Conservation (phyloP, 2,113 vertebrate species). For the Lepisosteus oculatus region DNA sequence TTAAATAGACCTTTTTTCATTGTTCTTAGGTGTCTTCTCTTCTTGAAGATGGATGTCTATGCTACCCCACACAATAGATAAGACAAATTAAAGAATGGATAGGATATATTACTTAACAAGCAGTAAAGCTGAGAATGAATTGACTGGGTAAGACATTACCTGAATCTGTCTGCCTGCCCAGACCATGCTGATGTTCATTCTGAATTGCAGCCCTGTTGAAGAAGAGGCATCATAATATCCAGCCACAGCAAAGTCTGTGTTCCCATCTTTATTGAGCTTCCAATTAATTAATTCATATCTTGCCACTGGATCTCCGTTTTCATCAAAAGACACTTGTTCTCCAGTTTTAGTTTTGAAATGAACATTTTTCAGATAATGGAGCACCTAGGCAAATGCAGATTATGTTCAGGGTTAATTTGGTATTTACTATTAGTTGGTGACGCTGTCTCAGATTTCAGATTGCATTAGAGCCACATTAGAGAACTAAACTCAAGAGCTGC, state of each 20-base stretch:
- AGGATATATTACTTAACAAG: no score
- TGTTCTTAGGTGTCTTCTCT: no score
- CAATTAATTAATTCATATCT: constrained; percentile 17
- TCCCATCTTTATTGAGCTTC: not conserved
- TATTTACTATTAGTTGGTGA: no score
- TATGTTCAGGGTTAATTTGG: not conserved
- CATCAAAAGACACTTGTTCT: constrained; percentile 11
- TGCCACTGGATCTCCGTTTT: constrained; percentile 3
- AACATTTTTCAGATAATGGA: constrained; percentile 15
- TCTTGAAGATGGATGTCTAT: no score
- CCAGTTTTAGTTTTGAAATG: constrained; percentile 13
- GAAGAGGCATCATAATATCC: constrained; percentile 9
- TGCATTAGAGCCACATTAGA: no score
- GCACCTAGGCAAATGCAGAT: not conserved
- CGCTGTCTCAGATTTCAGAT: no score
- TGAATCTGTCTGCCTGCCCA: not conserved
- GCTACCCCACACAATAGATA: no score
- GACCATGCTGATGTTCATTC: not conserved
- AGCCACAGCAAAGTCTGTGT: not conserved
- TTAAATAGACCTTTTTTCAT: no score
- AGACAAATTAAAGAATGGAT: no score
- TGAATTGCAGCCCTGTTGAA: not conserved
- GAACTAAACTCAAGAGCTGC: no score
- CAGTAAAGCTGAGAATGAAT: no score
- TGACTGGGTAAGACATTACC: not conserved